These are phyloP conservation scores for Bombyx mori DNA, from an alignment of 1,140 invertebrate species.

Conservation along the genomic window ASM3026992v2 NC_085120.1:2414001-2414500, in stretches of 20 bases:
- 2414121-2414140: constrained; percentile 12
- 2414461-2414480: constrained; percentile 14
- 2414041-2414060: constrained; percentile 9
- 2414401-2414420: constrained; percentile 4
- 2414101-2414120: constrained; percentile 1
- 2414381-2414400: no score
- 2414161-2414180: constrained; percentile 33
- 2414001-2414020: no score
- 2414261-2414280: constrained; percentile 50
- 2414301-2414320: constrained; percentile 20
- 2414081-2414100: no score
- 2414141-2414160: constrained; percentile 39
- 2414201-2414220: constrained; percentile 23
- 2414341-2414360: constrained; percentile 47
- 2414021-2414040: neutral
- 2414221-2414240: constrained; percentile 41
- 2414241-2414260: constrained; percentile 28
- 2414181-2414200: constrained; percentile 39
- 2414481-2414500: constrained; percentile 22
- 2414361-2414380: constrained; percentile 6
- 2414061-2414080: constrained; percentile 27
- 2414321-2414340: constrained; percentile 32
- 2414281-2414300: constrained; percentile 31
- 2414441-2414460: no score
- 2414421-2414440: constrained; percentile 28